Percentiles rank a stretch among this genome's conserved stretches.
These are phyloP conservation scores for Otis tarda DNA, from an alignment of 2,113 vertebrate species.

Conservation along the genomic window DNA sequence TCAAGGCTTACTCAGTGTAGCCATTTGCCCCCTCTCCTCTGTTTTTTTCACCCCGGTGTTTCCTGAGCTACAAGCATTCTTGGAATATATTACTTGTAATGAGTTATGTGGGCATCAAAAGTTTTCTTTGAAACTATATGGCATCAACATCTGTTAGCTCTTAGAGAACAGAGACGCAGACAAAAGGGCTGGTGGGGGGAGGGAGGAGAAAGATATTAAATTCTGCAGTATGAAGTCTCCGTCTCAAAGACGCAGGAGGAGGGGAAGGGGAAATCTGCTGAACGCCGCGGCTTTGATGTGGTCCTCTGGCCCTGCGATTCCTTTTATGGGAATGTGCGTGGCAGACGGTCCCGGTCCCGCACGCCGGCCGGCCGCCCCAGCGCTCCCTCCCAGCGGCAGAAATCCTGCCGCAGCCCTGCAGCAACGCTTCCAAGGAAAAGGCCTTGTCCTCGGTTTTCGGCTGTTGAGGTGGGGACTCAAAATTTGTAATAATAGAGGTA, in stretches of 20 bases:
- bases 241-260: constrained; percentile 63
- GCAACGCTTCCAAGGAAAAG: background rate
- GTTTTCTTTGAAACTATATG: constrained; percentile 74
- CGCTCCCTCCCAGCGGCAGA: background rate
- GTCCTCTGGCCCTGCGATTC: constrained; percentile 48
- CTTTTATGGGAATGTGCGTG: constrained; percentile 72
- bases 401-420: background rate
- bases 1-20: constrained; percentile 38
- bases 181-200: constrained; percentile 65
- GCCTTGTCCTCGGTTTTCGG: background rate
- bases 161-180: constrained; percentile 76
- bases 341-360: constrained; percentile 9
- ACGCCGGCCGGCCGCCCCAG: background rate
- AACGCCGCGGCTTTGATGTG: constrained; percentile 74
- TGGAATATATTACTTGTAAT: constrained; percentile 68
- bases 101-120: constrained; percentile 72
- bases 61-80: constrained; percentile 68
- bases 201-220: constrained; percentile 65
- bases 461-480: background rate
- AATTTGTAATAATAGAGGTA: background rate
- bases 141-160: constrained; percentile 81
- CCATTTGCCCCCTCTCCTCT: constrained; percentile 42
- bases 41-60: constrained; percentile 53
- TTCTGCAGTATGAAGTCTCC: constrained; percentile 67
- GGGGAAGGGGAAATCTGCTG: constrained; percentile 70